These are phyloP conservation scores for Procavia capensis DNA, from an alignment of 2,113 vertebrate genomes.

Conservation along the genomic window DNA sequence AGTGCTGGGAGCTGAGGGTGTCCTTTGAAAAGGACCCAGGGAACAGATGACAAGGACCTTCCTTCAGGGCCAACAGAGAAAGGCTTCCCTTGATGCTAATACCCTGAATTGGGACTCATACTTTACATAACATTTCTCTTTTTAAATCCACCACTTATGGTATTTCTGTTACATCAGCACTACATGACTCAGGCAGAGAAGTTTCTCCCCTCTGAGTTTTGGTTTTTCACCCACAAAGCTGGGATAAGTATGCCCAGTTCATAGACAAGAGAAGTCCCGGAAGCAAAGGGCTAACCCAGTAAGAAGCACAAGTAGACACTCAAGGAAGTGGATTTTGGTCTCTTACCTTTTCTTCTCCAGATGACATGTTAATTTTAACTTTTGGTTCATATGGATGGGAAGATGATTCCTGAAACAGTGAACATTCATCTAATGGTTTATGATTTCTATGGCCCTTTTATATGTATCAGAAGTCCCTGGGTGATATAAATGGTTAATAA, in stretches of 20 bases:
- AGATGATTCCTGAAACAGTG: not conserved
- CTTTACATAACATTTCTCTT: no score
- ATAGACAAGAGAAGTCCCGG: not conserved
- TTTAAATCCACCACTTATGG: no score
- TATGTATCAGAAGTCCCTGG: not conserved
- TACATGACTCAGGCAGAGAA: no score
- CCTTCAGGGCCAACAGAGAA: no score
- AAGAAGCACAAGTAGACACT: accelerated
- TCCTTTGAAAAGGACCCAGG: no score
- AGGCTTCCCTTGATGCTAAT: no score
- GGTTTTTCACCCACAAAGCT: not conserved
- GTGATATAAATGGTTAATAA: not conserved
- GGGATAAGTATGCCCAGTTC: not conserved
- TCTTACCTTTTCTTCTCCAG: not conserved
- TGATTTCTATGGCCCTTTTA: not conserved
- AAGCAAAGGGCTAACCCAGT: not conserved
- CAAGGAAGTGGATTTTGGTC: not conserved
- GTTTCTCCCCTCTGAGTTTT: not conserved
- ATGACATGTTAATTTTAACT: not conserved
- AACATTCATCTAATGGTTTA: not conserved
- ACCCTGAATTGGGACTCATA: no score
- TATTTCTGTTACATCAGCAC: no score
- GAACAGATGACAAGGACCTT: no score
- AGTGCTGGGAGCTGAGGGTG: no score
- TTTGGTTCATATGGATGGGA: not conserved